Conservation (phyloP, 2,888 invertebrate species). For the Hydraecia micacea region DNA sequence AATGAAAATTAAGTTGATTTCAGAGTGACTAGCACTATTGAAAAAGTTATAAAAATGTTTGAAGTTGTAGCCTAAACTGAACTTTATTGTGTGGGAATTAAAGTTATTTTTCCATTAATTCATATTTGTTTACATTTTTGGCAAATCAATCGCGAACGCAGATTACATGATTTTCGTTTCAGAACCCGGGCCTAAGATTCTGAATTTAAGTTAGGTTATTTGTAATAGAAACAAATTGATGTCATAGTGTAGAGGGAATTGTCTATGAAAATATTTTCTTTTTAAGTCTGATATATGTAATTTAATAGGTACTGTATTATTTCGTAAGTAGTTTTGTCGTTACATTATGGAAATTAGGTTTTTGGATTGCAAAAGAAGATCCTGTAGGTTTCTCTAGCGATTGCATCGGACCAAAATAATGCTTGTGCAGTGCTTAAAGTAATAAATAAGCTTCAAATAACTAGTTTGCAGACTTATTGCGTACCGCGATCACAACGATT, state of each 20-base stretch:
- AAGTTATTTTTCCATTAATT: too few relatives aligned
- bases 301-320: slow-evolving; percentile 30
- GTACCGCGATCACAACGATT: not conserved
- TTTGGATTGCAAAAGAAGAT: slow-evolving; percentile 31
- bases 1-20: too few relatives aligned
- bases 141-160: too few relatives aligned
- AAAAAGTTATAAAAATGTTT: too few relatives aligned
- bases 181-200: not conserved
- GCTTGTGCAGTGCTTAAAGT: not conserved
- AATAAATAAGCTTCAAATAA: not conserved
- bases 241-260: slow-evolving; percentile 39
- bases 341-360: slow-evolving; percentile 1
- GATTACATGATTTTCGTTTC: not conserved
- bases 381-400: not conserved
- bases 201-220: slow-evolving; percentile 9
- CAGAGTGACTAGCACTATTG: too few relatives aligned
- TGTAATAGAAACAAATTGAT: slow-evolving; percentile 40
- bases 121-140: too few relatives aligned
- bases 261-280: slow-evolving; percentile 24
- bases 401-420: not conserved
- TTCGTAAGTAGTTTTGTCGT: slow-evolving; percentile 25
- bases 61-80: too few relatives aligned
- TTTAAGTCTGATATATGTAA: slow-evolving; percentile 59
- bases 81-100: too few relatives aligned
- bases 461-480: not conserved